Evolutionary conservation across 2,888 invertebrate species (phyloP).

Genomic region (Patella depressa): DNA sequence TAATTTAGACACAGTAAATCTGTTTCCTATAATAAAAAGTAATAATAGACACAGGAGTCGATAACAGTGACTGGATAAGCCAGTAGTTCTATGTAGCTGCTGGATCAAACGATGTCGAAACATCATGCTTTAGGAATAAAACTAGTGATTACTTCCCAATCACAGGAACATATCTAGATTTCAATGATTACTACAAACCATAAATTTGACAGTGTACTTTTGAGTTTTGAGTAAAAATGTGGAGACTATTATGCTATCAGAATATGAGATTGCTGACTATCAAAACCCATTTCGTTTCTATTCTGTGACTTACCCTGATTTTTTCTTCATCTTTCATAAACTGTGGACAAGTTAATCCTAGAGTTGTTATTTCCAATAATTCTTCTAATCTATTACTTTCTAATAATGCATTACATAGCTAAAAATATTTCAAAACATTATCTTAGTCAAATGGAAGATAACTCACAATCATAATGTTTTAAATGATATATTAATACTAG

Average conservation of each 20-base stretch:
- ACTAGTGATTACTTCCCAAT: too few species aligned
- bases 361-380: constrained; percentile 83
- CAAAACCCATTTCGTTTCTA: too few species aligned
- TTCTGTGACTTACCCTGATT: constrained; percentile 73
- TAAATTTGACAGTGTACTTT: too few species aligned
- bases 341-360: constrained; percentile 81
- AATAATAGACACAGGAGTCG: background rate
- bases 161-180: too few species aligned
- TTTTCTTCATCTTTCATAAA: constrained; percentile 72
- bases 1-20: constrained; percentile 69
- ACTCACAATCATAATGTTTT: too few species aligned
- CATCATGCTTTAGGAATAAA: too few species aligned
- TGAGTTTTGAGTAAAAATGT: too few species aligned
- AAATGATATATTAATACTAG: too few species aligned
- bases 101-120: too few species aligned
- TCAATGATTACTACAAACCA: too few species aligned
- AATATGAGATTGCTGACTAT: too few species aligned
- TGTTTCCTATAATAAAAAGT: constrained; percentile 56
- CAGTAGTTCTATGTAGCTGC: background rate
- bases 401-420: constrained; percentile 75
- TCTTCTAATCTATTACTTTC: constrained; percentile 77
- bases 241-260: too few species aligned
- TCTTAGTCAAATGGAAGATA: background rate
- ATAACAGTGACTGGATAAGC: background rate
- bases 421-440: constrained; percentile 9